phyloP scores from a whole-genome alignment of 2,113 vertebrate genomes.

The Chlorocebus sabaeus region DNA sequence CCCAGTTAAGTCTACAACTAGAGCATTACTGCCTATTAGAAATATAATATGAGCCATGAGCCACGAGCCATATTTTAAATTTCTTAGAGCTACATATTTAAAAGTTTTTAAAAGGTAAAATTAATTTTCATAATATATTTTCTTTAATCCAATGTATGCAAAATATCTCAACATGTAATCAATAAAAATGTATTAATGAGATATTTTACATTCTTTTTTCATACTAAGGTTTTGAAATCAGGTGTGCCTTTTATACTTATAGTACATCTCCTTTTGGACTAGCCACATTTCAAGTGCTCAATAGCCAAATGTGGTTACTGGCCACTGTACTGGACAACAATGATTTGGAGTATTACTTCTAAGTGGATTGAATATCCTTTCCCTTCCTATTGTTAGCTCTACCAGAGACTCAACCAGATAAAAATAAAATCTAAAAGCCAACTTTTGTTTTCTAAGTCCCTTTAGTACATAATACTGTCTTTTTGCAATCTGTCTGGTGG shows the following conservation, averaged over 20 bases:
- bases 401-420: not conserved
- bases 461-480: not conserved
- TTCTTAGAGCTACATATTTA: not conserved
- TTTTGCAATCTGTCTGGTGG: not conserved
- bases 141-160: not conserved
- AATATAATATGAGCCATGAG: not conserved
- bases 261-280: not conserved
- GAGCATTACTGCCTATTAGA: not conserved
- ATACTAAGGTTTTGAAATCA: not conserved
- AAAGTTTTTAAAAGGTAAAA: not conserved
- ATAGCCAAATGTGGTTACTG: not conserved
- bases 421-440: constrained; percentile 34
- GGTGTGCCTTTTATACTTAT: not conserved
- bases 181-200: not conserved
- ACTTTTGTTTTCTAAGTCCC: not conserved
- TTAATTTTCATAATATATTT: not conserved
- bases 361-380: not conserved
- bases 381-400: not conserved
- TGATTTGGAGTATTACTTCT: not conserved
- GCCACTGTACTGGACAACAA: not conserved
- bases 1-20: not conserved
- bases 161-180: not conserved
- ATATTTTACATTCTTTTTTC: not conserved
- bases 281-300: not conserved
- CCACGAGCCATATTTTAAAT: not conserved